Evolutionary conservation across 2,797 vertebrate genomes (phyloP).

Genomic region (Peromyscus melanophrys): DNA sequence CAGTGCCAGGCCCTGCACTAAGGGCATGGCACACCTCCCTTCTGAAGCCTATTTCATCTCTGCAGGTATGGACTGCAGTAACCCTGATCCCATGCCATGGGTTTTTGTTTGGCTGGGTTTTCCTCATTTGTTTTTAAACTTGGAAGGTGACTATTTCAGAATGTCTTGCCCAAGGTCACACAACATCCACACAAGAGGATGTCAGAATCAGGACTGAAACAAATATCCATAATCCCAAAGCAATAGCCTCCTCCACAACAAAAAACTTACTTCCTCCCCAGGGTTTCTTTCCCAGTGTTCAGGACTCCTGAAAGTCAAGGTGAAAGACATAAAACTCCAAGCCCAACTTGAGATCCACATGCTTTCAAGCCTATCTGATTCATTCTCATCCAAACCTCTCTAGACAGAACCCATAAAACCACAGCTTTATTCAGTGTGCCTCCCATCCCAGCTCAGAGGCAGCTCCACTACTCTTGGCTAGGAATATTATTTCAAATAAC

Average conservation of each 20-base stretch:
- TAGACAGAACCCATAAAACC: constrained; percentile 58
- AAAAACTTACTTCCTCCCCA: neutral
- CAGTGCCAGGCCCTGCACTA: neutral
- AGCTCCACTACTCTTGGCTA: constrained; percentile 66
- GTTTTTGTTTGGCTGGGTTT: neutral
- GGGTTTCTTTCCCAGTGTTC: neutral
- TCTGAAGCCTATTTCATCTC: neutral
- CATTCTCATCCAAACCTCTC: constrained; percentile 46
- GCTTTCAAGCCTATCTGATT: constrained; percentile 39
- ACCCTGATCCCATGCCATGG: neutral
- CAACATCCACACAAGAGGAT: neutral
- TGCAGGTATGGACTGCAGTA: neutral
- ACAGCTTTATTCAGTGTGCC: constrained; percentile 79
- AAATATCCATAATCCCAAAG: neutral
- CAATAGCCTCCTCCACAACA: neutral
- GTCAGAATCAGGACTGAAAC: neutral
- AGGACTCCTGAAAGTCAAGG: neutral
- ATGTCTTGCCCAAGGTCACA: neutral
- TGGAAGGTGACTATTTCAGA: neutral
- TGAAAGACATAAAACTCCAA: constrained; percentile 18
- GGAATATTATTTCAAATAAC: constrained; percentile 81
- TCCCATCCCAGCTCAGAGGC: constrained; percentile 70
- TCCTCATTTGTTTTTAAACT: neutral
- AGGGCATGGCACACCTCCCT: neutral
- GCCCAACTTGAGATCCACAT: neutral